phyloP scores from a whole-genome alignment of 2,797 vertebrate species.

The Chiroxiphia lanceolata region DNA sequence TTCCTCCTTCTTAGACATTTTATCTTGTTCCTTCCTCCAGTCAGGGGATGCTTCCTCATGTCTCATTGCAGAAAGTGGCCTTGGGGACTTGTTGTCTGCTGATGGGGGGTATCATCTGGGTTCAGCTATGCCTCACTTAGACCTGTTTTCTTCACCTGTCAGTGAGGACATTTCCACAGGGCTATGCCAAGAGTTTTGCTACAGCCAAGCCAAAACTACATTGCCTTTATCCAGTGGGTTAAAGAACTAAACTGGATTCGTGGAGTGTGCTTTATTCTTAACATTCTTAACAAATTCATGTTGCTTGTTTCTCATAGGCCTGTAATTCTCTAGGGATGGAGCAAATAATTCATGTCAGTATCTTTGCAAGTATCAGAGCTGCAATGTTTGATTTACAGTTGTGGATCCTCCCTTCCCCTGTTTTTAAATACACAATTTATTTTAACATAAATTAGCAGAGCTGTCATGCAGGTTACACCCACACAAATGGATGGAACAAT shows the following conservation, averaged over 20 bases:
- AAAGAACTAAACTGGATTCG: neutral
- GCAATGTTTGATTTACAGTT: neutral
- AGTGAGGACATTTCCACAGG: neutral
- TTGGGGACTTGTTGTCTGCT: neutral
- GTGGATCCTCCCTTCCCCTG: neutral
- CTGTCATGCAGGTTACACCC: neutral
- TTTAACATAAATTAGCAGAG: neutral
- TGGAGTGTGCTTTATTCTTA: neutral
- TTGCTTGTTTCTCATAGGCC: neutral
- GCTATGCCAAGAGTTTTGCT: neutral
- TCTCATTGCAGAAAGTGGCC: neutral
- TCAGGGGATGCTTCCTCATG: neutral
- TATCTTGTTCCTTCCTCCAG: neutral
- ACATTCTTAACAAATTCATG: neutral
- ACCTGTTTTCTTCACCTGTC: neutral
- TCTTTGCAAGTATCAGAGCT: neutral
- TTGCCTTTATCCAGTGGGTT: neutral
- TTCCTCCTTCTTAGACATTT: neutral
- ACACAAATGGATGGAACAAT: neutral
- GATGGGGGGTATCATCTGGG: neutral
- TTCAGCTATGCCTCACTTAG: neutral
- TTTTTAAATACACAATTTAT: neutral
- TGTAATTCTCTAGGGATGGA: neutral
- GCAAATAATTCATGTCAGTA: neutral
- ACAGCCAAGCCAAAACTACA: neutral